Evolutionary conservation across 2,797 vertebrate genomes (phyloP).

Genomic region (Sciurus carolinensis): DNA sequence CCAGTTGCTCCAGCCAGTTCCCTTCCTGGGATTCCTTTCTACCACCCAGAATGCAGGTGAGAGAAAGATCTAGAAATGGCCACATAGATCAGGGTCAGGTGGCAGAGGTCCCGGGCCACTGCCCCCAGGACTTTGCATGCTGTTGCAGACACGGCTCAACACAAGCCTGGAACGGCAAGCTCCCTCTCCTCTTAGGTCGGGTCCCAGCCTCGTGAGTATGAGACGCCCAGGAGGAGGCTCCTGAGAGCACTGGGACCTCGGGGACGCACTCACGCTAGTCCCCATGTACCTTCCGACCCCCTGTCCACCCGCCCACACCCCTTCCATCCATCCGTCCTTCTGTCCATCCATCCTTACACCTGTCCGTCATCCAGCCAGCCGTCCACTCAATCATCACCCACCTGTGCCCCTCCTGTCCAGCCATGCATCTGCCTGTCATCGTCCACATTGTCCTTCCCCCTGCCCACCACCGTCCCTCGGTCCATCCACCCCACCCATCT

Average conservation of each 20-base stretch:
- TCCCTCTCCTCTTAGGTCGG: not conserved
- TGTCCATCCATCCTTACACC: rapidly evolving
- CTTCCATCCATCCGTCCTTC: not conserved
- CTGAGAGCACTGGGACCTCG: not conserved
- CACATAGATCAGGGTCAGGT: rapidly evolving
- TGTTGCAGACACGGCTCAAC: not conserved
- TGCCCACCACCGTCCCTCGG: rapidly evolving
- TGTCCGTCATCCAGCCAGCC: not conserved
- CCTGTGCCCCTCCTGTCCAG: rapidly evolving
- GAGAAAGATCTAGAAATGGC: not conserved
- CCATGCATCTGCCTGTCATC: rapidly evolving
- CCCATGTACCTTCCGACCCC: not conserved
- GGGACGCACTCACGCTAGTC: not conserved
- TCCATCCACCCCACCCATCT: rapidly evolving
- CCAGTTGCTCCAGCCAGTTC: not conserved
- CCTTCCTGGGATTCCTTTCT: not conserved
- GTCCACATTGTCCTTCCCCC: rapidly evolving
- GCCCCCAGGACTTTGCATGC: not conserved
- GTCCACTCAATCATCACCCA: rapidly evolving
- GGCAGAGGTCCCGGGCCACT: not conserved
- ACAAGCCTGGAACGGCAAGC: rapidly evolving
- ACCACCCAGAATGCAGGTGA: not conserved
- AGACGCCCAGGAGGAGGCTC: not conserved
- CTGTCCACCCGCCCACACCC: rapidly evolving
- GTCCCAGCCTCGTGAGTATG: too few species aligned